Base-by-base conservation (phyloP, 2,797 vertebrate species). In the Perodicticus potto region DNA sequence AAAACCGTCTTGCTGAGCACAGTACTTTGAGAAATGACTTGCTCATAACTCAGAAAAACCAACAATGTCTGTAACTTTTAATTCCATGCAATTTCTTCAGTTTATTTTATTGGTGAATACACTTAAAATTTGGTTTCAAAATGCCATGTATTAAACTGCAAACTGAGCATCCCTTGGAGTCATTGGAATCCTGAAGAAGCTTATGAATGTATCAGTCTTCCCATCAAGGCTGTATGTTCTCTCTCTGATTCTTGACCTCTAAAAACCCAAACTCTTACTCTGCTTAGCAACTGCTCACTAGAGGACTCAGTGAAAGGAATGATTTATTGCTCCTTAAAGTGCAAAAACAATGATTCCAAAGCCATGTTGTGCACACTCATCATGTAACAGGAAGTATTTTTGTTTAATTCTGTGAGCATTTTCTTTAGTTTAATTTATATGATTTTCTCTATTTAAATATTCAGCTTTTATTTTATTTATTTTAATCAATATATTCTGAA, bases 11-110 rank as follows among this genome's bases (percentile, higher is more conserved):
- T 73, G n/a, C 80, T 57, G 76, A 90, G 34, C 70, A 77, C 69
- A 25, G 1, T 43, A 61, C 57, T 95, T 78, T 94, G 25, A 81
- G 57, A 92, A 95, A 23, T 40, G 40, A 40, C 63, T 92, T 57
- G 61, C 29, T 29, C 22, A 13, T 85, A 91, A 96, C 61, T 92
- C 93, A 93, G 73, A 93, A 93, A 89, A 89, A 40, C 16, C 22
- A 72, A 72, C 20, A 3, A 32, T 63, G 80, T 37, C 49, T 77
- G 19, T 77, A 49, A 61, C 59, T 92, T 93, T 89, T 70, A 69
- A 81, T 85, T 23, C 57, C 67, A 37, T 7, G n/a, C 72, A 69
- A n/a, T 67, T 83, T 84, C 20, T 87, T 84, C 45, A 2, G 57
- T 45, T 29, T 81, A 69, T 81, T 89, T 77, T 34, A 14, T 78